phyloP scores from a whole-genome alignment of 1,140 invertebrate genomes.

The Radopholus similis region DNA sequence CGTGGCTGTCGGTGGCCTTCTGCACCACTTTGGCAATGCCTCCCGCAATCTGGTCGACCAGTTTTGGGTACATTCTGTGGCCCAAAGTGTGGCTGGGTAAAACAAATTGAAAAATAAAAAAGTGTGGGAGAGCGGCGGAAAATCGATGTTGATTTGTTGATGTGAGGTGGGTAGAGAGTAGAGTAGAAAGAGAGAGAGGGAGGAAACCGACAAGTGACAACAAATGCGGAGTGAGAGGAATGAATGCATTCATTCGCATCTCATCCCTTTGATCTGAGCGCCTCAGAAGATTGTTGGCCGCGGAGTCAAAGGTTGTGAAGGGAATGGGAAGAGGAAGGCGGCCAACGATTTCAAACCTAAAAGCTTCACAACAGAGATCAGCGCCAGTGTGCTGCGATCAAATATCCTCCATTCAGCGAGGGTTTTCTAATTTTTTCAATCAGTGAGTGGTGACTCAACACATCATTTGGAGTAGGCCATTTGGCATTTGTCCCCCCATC shows the following conservation, averaged over 20 bases:
- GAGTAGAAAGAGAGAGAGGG: background rate
- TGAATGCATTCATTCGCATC: background rate
- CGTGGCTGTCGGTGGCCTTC: slow-evolving; percentile 37
- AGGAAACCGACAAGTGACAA: background rate
- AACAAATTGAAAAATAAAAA: background rate
- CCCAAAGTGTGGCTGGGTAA: background rate
- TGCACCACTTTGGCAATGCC: slow-evolving; percentile 43
- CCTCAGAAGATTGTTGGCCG: too few species aligned
- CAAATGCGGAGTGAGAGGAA: background rate
- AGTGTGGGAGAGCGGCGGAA: background rate
- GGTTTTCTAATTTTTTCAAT: too few species aligned
- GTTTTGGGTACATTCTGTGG: slow-evolving; percentile 13
- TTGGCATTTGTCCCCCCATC: too few species aligned
- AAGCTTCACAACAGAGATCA: too few species aligned
- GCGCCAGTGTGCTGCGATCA: too few species aligned
- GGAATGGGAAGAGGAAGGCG: too few species aligned
- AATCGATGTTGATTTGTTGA: background rate
- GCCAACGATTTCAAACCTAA: too few species aligned
- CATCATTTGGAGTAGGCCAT: too few species aligned
- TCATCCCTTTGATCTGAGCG: background rate
- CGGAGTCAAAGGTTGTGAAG: too few species aligned
- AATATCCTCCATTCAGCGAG: too few species aligned
- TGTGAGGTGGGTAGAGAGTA: background rate
- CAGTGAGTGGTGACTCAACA: too few species aligned
- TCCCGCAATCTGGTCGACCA: slow-evolving; percentile 16